Conservation (phyloP, 2,113 vertebrate species). For the Terrapene triunguis region DNA sequence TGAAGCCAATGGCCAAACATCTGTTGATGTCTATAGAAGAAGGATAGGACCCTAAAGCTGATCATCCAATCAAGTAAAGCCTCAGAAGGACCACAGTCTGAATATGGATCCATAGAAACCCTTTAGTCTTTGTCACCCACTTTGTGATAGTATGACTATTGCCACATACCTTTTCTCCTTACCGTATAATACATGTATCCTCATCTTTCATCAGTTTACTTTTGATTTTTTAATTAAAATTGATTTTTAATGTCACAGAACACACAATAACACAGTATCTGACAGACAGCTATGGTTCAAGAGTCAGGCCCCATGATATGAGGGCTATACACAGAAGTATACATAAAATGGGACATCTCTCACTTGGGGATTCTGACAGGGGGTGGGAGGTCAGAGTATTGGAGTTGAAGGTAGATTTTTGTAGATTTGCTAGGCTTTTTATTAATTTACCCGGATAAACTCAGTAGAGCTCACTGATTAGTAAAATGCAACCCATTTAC, state of each 20-base stretch:
- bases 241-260: background rate
- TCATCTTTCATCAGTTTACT: background rate
- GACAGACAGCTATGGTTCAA: background rate
- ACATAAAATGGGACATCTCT: background rate
- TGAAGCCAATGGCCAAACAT: background rate
- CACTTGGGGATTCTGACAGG: background rate
- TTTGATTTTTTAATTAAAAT: background rate
- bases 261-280: background rate
- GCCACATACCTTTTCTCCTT: background rate
- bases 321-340: background rate
- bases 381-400: no score
- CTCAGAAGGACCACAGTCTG: background rate
- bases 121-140: background rate
- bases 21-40: background rate
- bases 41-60: background rate
- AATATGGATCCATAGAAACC: background rate
- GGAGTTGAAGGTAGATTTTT: background rate
- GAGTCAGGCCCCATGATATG: background rate
- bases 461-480: background rate
- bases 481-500: background rate
- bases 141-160: background rate
- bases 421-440: background rate
- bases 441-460: background rate
- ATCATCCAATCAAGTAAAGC: background rate
- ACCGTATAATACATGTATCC: fast-evolving